Evolutionary conservation across 1,140 invertebrate genomes (phyloP), one percentile per base, ranked within the genome.

Genomic region (Temnothorax curvispinosus): DNA sequence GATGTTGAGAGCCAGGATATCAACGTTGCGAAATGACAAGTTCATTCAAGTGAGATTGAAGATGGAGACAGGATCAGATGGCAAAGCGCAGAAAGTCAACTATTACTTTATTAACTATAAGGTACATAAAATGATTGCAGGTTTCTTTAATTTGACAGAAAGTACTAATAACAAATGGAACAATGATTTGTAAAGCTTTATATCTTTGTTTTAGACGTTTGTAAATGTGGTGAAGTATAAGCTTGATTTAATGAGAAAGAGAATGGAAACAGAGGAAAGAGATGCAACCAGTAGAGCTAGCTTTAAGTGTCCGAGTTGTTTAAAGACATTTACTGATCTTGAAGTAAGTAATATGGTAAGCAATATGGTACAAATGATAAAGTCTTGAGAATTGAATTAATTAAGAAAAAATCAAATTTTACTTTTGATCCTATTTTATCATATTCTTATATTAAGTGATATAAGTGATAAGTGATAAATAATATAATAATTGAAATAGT

Each of bases 31-130:
- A 94, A 98, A 97, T 94, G 99, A 99, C 93, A 99, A 99, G 96
- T 98, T 99, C 94, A 97, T 99, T 89, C 98, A 99, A 97, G 97
- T 98, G 2, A 96, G 98, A 90, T 96, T 99, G 85, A 97, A 98
- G 96, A 99, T 99, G 97, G 99, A 99, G 96, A 99, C 99, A 74
- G 98, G 98, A 41, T 96, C 97, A 3, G 99, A 99, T 96, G 98
- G 98, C n/a, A 99, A 99, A 96, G 98, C 98, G 27, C 98, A 99
- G 92, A 98, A 99, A 96, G 98, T 99, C 9, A 99, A 99, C 94
- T 99, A 99, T 95, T 99, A 99, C 95, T 99, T 99, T 93, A 99
- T 99, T 87, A 99, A 99, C 95, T 99, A 99, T 94, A 99, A 99
- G 94, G 96, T 97, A 93, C 88, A n/a, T 58, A 56, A 18, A 67